phyloP scores from a whole-genome alignment of 92 coral and sea anemone species.

The Diadumene lineata region DNA sequence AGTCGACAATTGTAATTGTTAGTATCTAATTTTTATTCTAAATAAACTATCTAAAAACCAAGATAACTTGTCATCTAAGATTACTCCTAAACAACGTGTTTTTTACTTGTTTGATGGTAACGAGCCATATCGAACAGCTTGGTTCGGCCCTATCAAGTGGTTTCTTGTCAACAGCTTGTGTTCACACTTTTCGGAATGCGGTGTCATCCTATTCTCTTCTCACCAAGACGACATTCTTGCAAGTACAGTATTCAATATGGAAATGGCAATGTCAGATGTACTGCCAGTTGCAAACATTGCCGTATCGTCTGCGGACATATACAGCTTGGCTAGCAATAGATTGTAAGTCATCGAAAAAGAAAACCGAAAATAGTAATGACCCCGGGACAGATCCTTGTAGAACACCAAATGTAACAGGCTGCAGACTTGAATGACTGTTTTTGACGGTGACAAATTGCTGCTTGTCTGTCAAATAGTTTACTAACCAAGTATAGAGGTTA shows the following conservation, averaged over 20 bases:
- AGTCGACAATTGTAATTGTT: too few relatives aligned
- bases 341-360: constrained; percentile 36
- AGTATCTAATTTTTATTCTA: too few relatives aligned
- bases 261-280: constrained; percentile 17
- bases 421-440: constrained; percentile 20
- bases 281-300: constrained; percentile 34
- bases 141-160: constrained; percentile 28
- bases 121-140: constrained; percentile 14
- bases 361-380: constrained; percentile 33
- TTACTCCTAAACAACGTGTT: constrained; percentile 5
- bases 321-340: constrained; percentile 14
- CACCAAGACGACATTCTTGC: constrained; percentile 33
- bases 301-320: constrained; percentile 28
- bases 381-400: constrained; percentile 45
- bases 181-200: constrained; percentile 47
- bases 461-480: constrained; percentile 22
- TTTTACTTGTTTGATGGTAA: neutral
- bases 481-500: constrained; percentile 21
- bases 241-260: constrained; percentile 16
- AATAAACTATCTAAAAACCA: too few relatives aligned
- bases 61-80: neutral
- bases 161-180: constrained; percentile 36
- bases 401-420: constrained; percentile 30
- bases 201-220: constrained; percentile 35
- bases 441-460: constrained; percentile 33